phyloP scores from a whole-genome alignment of 2,113 vertebrate species.

The Malurus cyaneus region DNA sequence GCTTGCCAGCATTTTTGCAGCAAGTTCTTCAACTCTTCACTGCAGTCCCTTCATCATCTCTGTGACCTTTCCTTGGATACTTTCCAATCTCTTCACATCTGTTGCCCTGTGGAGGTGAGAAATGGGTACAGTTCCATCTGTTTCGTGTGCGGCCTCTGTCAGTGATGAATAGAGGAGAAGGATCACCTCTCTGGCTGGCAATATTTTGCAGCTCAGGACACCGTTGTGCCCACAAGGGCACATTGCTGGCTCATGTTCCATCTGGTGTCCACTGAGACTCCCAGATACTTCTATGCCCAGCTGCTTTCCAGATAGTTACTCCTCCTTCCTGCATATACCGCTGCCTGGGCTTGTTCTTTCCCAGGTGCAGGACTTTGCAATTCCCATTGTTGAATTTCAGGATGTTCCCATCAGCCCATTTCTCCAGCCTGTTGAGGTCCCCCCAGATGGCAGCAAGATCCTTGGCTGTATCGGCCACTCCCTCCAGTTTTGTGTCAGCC shows the following conservation, averaged over 20 bases:
- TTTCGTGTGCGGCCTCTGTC: neutral
- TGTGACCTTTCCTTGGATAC: neutral
- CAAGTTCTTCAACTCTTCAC: neutral
- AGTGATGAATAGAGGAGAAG: neutral
- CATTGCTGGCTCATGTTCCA: neutral
- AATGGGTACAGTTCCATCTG: neutral
- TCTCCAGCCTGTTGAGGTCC: neutral
- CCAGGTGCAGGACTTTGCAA: neutral
- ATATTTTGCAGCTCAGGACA: neutral
- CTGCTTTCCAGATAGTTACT: neutral
- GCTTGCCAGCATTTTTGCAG: neutral
- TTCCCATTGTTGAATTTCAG: neutral
- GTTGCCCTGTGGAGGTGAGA: neutral
- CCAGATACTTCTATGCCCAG: neutral
- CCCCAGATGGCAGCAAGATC: neutral
- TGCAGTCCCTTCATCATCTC: neutral
- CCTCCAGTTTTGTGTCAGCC: neutral
- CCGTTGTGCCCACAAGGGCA: neutral
- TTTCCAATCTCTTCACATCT: neutral
- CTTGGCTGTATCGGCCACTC: neutral
- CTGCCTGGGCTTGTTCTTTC: neutral
- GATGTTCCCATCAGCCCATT: neutral
- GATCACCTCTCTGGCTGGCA: neutral
- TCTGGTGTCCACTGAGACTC: neutral
- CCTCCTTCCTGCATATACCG: fast-evolving